Percentiles rank a stretch among this genome's conserved stretches.
Conservation (phyloP, 1,140 invertebrate species). For the Drosophila athabasca region DNA sequence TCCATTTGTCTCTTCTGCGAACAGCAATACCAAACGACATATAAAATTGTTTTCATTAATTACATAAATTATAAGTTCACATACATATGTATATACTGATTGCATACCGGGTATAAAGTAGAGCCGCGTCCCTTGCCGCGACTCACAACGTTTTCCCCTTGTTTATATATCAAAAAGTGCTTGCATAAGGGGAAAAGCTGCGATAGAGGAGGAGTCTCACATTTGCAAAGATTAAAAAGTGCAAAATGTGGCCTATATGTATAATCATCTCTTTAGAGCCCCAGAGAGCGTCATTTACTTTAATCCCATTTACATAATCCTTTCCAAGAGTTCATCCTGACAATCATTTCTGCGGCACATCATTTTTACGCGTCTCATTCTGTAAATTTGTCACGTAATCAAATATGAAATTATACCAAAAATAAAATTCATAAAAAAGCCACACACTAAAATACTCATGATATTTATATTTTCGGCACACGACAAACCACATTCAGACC, state of each 20-base stretch:
- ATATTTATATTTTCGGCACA: slow-evolving; percentile 62
- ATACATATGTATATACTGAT: too few species aligned
- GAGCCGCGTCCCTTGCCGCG: too few species aligned
- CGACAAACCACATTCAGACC: slow-evolving; percentile 49
- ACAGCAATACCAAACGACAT: too few species aligned
- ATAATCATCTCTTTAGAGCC: background rate
- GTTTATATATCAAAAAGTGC: too few species aligned
- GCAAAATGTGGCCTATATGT: background rate
- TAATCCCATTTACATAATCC: slow-evolving; percentile 32
- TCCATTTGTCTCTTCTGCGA: too few species aligned
- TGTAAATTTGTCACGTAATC: slow-evolving; percentile 64
- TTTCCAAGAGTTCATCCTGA: slow-evolving; percentile 4
- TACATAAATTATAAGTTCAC: too few species aligned
- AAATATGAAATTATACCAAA: slow-evolving; percentile 58
- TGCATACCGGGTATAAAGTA: too few species aligned
- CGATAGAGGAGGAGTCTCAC: too few species aligned
- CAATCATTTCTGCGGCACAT: slow-evolving; percentile 18
- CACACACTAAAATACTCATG: slow-evolving; percentile 39
- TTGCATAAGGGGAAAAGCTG: background rate
- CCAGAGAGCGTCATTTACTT: slow-evolving; percentile 1
- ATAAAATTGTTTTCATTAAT: too few species aligned
- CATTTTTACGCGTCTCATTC: slow-evolving; percentile 39
- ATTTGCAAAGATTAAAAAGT: too few species aligned
- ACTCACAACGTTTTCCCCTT: too few species aligned
- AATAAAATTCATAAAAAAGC: slow-evolving; percentile 52